Percentiles rank a stretch among this genome's conserved stretches.
Evolutionary conservation across 2,113 vertebrate genomes (phyloP).

Genomic region (Meriones unguiculatus): DNA sequence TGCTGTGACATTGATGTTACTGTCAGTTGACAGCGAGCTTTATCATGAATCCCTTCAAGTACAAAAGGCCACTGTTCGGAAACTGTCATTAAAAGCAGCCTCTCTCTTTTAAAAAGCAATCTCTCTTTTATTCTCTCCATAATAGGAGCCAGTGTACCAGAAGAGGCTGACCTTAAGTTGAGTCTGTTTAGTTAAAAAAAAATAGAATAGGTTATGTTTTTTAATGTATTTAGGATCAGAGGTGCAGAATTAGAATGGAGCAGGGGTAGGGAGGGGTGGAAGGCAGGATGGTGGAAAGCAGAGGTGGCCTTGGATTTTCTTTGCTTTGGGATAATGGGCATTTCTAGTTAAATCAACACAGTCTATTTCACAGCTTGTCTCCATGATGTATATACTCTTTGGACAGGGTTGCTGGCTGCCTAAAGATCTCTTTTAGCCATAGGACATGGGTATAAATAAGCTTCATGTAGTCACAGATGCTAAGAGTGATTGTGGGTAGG

Average conservation of each 20-base stretch:
- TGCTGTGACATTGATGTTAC: constrained; percentile 80
- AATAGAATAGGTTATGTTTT: constrained; percentile 68
- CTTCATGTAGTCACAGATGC: constrained; percentile 52
- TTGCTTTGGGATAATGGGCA: constrained; percentile 64
- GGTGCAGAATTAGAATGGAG: constrained; percentile 48
- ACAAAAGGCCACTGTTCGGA: constrained; percentile 79
- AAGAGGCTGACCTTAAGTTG: constrained; percentile 72
- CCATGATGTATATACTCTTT: background rate
- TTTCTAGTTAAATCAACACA: constrained; percentile 71
- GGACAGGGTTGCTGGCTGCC: constrained; percentile 28
- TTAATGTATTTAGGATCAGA: constrained; percentile 72
- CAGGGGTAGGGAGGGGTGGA: background rate
- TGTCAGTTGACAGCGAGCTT: constrained; percentile 84
- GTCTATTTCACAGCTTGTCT: constrained; percentile 60
- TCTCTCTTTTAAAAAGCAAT: constrained; percentile 80
- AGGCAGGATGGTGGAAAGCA: background rate
- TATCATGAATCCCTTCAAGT: constrained; percentile 76
- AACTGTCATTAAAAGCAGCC: constrained; percentile 80
- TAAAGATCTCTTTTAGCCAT: constrained; percentile 60
- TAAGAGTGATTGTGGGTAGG: background rate
- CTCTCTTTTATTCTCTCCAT: constrained; percentile 75
- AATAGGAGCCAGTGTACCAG: constrained; percentile 75
- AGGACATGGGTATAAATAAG: constrained; percentile 62
- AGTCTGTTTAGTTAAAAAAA: constrained; percentile 62
- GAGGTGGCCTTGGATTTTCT: constrained; percentile 59